Conservation (phyloP, 2,797 vertebrate species). For the Gorsachius magnificus region DNA sequence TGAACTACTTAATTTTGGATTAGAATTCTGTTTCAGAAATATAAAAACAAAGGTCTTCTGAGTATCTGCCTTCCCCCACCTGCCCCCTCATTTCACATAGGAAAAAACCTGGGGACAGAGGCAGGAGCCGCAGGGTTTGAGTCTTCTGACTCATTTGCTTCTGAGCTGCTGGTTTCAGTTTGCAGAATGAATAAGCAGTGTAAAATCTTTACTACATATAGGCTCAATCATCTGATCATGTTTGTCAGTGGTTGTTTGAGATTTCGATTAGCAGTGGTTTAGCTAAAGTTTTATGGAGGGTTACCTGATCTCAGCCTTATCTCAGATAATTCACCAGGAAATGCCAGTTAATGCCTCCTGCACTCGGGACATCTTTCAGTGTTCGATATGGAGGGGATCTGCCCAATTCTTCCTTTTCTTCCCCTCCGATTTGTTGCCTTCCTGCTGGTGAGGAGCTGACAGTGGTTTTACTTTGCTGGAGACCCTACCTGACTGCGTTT, state of each 20-base stretch:
- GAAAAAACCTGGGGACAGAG: background rate
- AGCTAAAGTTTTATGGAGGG: background rate
- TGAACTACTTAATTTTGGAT: background rate
- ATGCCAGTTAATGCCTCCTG: background rate
- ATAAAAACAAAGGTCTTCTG: background rate
- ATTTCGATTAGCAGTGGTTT: background rate
- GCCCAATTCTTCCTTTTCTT: background rate
- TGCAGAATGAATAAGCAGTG: background rate
- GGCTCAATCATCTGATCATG: background rate
- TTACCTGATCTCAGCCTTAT: background rate
- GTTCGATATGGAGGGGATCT: background rate
- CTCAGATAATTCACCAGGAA: background rate
- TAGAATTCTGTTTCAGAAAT: background rate
- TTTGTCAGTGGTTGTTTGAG: background rate
- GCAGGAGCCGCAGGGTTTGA: background rate
- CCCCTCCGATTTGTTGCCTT: background rate
- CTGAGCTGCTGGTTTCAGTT: background rate
- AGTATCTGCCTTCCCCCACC: background rate
- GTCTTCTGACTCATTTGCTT: background rate
- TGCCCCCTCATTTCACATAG: conserved; percentile 15
- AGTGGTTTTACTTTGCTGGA: background rate
- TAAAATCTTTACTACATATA: background rate
- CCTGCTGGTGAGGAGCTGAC: background rate
- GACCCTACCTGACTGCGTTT: background rate
- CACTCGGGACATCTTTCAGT: accelerated